Evolutionary conservation across 2,113 vertebrate genomes (phyloP), one percentile per base, ranked within the genome.

Genomic region (Urocolius indicus): DNA sequence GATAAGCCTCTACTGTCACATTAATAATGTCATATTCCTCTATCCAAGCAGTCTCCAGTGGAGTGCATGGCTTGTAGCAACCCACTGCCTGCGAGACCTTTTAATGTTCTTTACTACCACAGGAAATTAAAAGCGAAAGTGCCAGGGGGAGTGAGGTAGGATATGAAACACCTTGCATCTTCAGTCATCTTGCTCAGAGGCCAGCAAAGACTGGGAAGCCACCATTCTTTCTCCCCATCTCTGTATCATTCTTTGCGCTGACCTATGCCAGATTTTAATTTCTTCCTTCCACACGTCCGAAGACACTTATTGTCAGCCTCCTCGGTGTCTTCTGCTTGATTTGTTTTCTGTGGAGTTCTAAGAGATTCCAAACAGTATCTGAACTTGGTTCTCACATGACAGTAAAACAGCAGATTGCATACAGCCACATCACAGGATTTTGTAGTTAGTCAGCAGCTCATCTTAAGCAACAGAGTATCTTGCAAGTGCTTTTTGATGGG

Each of bases 121-220:
- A 51, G 76, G 59, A 89, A 95, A 88, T 92, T 80, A 90, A 67
- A 82, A 88, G 49, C 23, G 63, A 80, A 75, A 61, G 21, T 46
- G 63, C n/a, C 7, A 51, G 41, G 72, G 24, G 75, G 10, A 92
- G 68, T 21, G 74, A 73, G 76, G 7, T 23, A 26, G 34, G 32
- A 10, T 62, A 38, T 30, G n/a, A 61, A 85, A 61, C 11, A 54
- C 27, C 10, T 27, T 51, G 30, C 9, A 3, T 63, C 49, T 43
- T 36, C 81, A 27, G 11, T 52, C 21, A 46, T 79, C 18, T 72
- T 66, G 23, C 36, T 62, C 17, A 10, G 62, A 65, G 87, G 72
- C 17, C 49, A 43, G 17, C 10, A 67, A 59, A 75, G 27, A 49
- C 2, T 20, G 61, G 41, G 63, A 62, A 90, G 58, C 9, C 51